Evolutionary conservation across 1,140 invertebrate species (phyloP), one percentile per base, ranked within the genome.

Genomic region (Heliconius himera): DNA sequence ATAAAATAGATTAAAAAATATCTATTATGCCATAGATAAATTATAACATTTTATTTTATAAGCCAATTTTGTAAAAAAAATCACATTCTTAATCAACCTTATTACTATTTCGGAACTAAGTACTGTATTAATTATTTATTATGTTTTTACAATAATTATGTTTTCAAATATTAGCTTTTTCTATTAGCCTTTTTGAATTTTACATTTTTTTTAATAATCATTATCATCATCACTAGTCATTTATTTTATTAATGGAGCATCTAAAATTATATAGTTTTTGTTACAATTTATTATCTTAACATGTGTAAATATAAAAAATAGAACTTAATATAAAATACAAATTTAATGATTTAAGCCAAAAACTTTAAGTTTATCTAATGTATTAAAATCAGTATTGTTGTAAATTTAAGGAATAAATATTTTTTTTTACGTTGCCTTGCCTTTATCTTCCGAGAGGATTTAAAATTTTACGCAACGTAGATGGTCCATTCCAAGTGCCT

Each of bases 401-500:
- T 71, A 29, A 75, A 36, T 66, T 80, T 54, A 81, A 81, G 73
- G 76, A 74, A 78, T 77, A 60, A 82, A 82, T 80, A 83, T 26
- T 26, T 26, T 82, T 83, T 79, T 85, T 77, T 81, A 70, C 80
- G 41, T 79, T 33, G 1, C 41, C 33, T 20, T 76, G 51, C 73
- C 74, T 85, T 87, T 80, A 87, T 83, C 73, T 87, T 72, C 73
- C 79, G 20, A 91, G 85, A 3, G 90, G 92, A 29, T 94, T 92
- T 13, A 93, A 78, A 2, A 97, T 80, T 91, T 97, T 98, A 41
- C 98, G 95, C 70, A 98, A 94, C 5, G 94, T 85, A 51, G 95
- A 95, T 5, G 98, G 98, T 51, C 98, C 98, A 89, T 97, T 96
- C 98, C 98, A 99, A 80, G 96, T 94, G 9, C 98, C 98, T 95